Base-by-base conservation (phyloP, 2,888 invertebrate genomes). In the Axea sp. region DNA sequence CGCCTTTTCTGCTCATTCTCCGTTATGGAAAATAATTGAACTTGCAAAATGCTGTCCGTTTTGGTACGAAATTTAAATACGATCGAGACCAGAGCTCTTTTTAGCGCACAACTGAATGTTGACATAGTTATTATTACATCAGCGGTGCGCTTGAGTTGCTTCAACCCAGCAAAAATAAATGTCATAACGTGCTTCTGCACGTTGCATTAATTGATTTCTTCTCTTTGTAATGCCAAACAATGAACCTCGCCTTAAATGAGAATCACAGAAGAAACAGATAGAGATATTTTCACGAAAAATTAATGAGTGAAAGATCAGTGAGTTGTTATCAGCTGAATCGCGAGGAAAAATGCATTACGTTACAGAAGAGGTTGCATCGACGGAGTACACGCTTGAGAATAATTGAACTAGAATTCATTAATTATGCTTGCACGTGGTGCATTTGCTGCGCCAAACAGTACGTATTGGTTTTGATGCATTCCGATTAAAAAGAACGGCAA, bases 231-330 rank as follows among this genome's bases (percentile, higher is more conserved):
- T 37, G 47, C 45, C 43, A 60, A 24, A 45, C 45, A 37, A 60
- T 47, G 37, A 60, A 60, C 47, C 37, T 47, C 60, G 37, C 47
- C 47, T 59, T 59, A 35, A 59, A 45, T 35, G 11, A 45, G 35
- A 30, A 31, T 59, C 45, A 41, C 59, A 57, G 43, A 33, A 57
- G 24, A 59, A 43, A 35, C 11, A 43, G 39, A 59, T 59, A 31
- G 26, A 59, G 59, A 59, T 31, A 59, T 59, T 59, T 43, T 45
- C 59, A 59, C 31, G 59, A 26, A 26, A 35, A 59, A 45, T 59
- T 59, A 59, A 59, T 45, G 45, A 59, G 26, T 26, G 45, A 35
- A 45, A 45, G 17, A 22, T 31, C 24, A 41, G 8, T 30, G 39
- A 41, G 22, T 41, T 55, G 41, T 55, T 39, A 55, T 41, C 55